Conservation (phyloP, 2,113 vertebrate genomes). For the Psittacara wagleri region DNA sequence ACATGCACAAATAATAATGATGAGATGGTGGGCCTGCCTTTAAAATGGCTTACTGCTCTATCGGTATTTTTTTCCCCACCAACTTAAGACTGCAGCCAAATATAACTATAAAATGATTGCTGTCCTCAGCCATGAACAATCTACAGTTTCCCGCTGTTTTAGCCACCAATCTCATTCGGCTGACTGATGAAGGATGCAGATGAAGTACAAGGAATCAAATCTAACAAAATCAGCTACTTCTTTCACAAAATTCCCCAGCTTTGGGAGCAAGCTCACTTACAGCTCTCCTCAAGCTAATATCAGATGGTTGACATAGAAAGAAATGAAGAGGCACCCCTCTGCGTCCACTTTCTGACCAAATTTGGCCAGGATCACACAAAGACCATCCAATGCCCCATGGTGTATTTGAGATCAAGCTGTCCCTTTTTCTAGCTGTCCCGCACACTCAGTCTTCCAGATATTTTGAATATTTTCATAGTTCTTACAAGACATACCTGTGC, state of each 20-base stretch:
- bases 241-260: neutral
- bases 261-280: neutral
- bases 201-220: neutral
- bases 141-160: neutral
- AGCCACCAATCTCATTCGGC: constrained; percentile 1
- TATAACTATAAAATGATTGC: neutral
- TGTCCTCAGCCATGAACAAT: neutral
- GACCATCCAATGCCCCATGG: neutral
- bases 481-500: neutral
- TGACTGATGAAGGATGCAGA: neutral
- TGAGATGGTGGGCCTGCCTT: neutral
- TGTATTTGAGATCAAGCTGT: neutral
- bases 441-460: neutral
- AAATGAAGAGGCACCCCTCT: neutral
- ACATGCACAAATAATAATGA: neutral
- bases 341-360: neutral
- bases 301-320: neutral
- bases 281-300: neutral
- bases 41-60: neutral
- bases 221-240: neutral
- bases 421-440: neutral
- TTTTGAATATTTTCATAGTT: neutral
- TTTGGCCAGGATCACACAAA: neutral
- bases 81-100: neutral
- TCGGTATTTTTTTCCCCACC: neutral